phyloP scores from a whole-genome alignment of 2,113 vertebrate genomes.

The Hylia prasina region DNA sequence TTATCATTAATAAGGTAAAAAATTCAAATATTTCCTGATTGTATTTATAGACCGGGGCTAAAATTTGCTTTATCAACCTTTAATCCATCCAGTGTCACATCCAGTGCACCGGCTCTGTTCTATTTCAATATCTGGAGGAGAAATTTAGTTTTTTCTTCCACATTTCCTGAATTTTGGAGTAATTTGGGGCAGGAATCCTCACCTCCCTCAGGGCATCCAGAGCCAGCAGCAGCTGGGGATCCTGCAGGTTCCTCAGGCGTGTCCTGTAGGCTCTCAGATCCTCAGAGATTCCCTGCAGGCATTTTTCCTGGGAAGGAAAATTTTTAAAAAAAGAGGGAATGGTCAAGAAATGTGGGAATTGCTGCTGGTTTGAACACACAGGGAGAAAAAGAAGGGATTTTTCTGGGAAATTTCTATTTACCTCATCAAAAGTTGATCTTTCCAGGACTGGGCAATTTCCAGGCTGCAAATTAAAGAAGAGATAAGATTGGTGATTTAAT shows the following conservation, averaged over 20 bases:
- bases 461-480: conserved; percentile 64
- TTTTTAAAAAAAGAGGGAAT: neutral
- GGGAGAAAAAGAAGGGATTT: neutral
- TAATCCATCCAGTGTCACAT: rapidly evolving
- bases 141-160: rapidly evolving
- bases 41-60: no score
- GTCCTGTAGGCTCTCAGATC: conserved; percentile 63
- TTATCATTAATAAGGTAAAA: neutral
- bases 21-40: neutral
- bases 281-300: conserved; percentile 65
- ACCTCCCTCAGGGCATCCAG: conserved; percentile 62
- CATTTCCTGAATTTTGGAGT: rapidly evolving
- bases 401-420: conserved; percentile 4
- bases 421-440: conserved; percentile 66
- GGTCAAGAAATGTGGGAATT: neutral
- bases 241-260: conserved; percentile 30
- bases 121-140: neutral
- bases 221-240: conserved; percentile 30
- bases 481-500: neutral
- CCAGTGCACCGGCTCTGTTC: neutral
- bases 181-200: neutral
- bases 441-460: conserved; percentile 59
- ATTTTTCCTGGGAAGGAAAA: conserved; percentile 31
- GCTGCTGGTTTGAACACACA: rapidly evolving
- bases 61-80: neutral